A percentile compares a stretch with the other conserved stretches of the same genome.
Evolutionary conservation across 2,888 invertebrate genomes (phyloP).

Genomic region (Hemithea aestivaria): DNA sequence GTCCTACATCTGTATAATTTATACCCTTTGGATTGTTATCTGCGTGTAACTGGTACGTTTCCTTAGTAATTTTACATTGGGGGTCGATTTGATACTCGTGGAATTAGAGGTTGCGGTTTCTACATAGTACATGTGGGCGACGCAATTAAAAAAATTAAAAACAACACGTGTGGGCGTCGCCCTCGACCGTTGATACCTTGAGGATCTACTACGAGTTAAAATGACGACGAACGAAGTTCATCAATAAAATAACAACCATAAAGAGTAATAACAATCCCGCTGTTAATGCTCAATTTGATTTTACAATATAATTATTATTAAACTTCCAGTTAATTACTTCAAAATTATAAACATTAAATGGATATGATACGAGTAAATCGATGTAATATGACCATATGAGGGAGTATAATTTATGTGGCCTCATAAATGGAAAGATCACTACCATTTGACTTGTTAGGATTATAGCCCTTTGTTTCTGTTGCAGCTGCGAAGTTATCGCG

Average conservation of each 20-base stretch:
- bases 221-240: constrained; percentile 13
- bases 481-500: constrained; percentile 72
- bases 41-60: not conserved
- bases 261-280: constrained; percentile 12
- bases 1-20: constrained; percentile 29
- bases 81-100: constrained; percentile 24
- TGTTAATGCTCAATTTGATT: constrained; percentile 17
- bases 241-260: constrained; percentile 5
- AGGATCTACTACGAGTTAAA: constrained; percentile 15
- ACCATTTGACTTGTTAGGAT: constrained; percentile 54
- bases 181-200: constrained; percentile 26
- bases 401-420: constrained; percentile 41
- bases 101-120: constrained; percentile 24
- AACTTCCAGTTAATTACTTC: constrained; percentile 50
- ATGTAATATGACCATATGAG: constrained; percentile 46
- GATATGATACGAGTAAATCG: no score
- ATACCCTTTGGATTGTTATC: constrained; percentile 24
- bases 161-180: constrained; percentile 51
- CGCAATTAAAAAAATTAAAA: constrained; percentile 63
- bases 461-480: constrained; percentile 66
- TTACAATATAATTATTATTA: constrained; percentile 44
- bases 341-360: constrained; percentile 62
- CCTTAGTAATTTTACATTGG: constrained; percentile 7
- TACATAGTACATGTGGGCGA: constrained; percentile 48
- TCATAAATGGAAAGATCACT: constrained; percentile 48